Evolutionary conservation across 2,888 invertebrate species (phyloP).

Genomic region (Leptopilina syphax): DNA sequence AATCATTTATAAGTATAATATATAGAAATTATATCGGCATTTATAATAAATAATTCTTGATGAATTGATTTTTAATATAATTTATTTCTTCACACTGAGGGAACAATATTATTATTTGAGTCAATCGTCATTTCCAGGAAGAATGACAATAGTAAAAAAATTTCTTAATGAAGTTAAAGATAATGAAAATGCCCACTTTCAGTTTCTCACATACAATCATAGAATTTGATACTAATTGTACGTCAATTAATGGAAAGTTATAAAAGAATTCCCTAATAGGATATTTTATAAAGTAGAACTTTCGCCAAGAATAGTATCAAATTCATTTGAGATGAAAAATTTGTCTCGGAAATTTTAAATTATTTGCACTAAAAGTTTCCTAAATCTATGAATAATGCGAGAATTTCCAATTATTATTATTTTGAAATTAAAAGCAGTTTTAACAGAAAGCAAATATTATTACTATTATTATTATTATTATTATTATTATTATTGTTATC

Average conservation of each 20-base stretch:
- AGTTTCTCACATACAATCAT: slow-evolving; percentile 16
- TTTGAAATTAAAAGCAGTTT: no score
- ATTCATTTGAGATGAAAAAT: slow-evolving; percentile 4
- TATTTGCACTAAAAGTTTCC: not conserved
- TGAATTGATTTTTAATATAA: no score
- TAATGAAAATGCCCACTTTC: not conserved
- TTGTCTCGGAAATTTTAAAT: not conserved
- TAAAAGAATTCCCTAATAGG: slow-evolving; percentile 32
- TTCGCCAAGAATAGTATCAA: slow-evolving; percentile 17
- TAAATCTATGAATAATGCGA: not conserved
- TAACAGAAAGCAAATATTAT: not conserved
- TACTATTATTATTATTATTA: not conserved
- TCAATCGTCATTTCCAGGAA: no score
- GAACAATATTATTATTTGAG: no score
- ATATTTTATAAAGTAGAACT: slow-evolving; percentile 15
- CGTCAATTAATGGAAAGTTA: slow-evolving; percentile 37
- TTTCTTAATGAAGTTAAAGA: slow-evolving; percentile 2
- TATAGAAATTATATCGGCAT: no score
- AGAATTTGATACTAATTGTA: slow-evolving; percentile 31
- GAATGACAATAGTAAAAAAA: slow-evolving; percentile 20
- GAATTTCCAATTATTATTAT: not conserved
- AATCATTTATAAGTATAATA: no score
- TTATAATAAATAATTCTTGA: no score
- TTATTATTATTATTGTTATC: no score
- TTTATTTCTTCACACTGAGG: no score